These are phyloP conservation scores for Plusia festucae DNA, from an alignment of 2,888 invertebrate species.

Conservation along the genomic window DNA sequence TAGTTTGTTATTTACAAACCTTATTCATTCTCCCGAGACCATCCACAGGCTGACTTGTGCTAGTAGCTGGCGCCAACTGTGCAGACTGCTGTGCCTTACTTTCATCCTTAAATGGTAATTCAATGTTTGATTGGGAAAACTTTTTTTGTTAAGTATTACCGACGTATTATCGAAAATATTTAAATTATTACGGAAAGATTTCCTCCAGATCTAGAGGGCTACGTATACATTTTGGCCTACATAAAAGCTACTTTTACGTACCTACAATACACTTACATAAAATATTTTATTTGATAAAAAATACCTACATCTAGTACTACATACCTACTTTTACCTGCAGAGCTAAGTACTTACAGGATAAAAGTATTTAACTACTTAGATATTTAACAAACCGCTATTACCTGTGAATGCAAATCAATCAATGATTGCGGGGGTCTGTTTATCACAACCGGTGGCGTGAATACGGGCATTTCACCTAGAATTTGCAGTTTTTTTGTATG, in stretches of 20 bases:
- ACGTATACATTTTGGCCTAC: constrained; percentile 3
- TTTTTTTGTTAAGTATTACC: background rate
- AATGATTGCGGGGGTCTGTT: constrained; percentile 84
- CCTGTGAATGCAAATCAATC: constrained; percentile 82
- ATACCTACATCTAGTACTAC: too few species aligned
- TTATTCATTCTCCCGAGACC: constrained; percentile 68
- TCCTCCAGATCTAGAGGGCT: constrained; percentile 16
- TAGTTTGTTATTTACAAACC: too few species aligned
- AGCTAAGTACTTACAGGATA: background rate
- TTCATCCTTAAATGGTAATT: constrained; percentile 70
- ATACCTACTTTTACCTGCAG: background rate
- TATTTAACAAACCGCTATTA: constrained; percentile 49
- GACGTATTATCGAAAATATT: background rate
- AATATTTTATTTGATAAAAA: too few species aligned
- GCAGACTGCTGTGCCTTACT: constrained; percentile 61
- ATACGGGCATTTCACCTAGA: constrained; percentile 82
- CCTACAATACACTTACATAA: too few species aligned
- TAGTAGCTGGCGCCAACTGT: constrained; percentile 63
- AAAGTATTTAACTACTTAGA: background rate
- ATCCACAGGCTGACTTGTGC: constrained; percentile 65
- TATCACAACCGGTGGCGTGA: constrained; percentile 85
- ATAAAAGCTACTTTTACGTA: background rate
- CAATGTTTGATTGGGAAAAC: background rate
- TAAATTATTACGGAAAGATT: too few species aligned
- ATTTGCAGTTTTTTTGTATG: constrained; percentile 12